These are phyloP conservation scores for Sipunculus nudus DNA, from an alignment of 2,888 invertebrate species.

Conservation along the genomic window DNA sequence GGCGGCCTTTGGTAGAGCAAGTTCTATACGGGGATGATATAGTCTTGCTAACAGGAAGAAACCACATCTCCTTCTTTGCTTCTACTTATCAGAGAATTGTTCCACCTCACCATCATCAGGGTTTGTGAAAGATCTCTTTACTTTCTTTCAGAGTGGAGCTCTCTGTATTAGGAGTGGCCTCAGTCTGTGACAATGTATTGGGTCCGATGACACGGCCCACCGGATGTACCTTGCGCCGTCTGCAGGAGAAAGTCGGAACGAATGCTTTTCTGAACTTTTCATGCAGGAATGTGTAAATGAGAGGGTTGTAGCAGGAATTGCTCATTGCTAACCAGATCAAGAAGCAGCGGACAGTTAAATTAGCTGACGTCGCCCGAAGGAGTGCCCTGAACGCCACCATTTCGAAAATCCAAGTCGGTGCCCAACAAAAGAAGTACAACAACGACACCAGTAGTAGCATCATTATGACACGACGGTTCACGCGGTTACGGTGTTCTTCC, in stretches of 20 bases:
- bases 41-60: too few relatives aligned
- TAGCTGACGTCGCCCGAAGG: slow-evolving; percentile 18
- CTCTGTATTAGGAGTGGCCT: too few relatives aligned
- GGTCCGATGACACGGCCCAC: not conserved
- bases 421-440: slow-evolving; percentile 47
- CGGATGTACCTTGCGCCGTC: slow-evolving; percentile 27
- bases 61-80: too few relatives aligned
- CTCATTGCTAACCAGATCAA: slow-evolving; percentile 46
- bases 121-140: too few relatives aligned
- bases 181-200: too few relatives aligned
- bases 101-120: too few relatives aligned
- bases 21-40: too few relatives aligned
- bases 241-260: slow-evolving; percentile 34
- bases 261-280: slow-evolving; percentile 48
- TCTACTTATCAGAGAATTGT: too few relatives aligned
- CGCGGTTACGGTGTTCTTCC: slow-evolving; percentile 36
- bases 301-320: slow-evolving; percentile 49
- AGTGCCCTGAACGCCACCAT: slow-evolving; percentile 33
- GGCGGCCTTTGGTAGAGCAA: too few relatives aligned
- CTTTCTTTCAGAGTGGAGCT: too few relatives aligned
- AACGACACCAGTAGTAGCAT: slow-evolving; percentile 49
- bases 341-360: slow-evolving; percentile 33
- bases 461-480: slow-evolving; percentile 48
- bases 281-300: slow-evolving; percentile 52
- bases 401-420: slow-evolving; percentile 44